These are phyloP conservation scores for Alexandromys fortis DNA, from an alignment of 2,113 vertebrate genomes.

Conservation along the genomic window DNA sequence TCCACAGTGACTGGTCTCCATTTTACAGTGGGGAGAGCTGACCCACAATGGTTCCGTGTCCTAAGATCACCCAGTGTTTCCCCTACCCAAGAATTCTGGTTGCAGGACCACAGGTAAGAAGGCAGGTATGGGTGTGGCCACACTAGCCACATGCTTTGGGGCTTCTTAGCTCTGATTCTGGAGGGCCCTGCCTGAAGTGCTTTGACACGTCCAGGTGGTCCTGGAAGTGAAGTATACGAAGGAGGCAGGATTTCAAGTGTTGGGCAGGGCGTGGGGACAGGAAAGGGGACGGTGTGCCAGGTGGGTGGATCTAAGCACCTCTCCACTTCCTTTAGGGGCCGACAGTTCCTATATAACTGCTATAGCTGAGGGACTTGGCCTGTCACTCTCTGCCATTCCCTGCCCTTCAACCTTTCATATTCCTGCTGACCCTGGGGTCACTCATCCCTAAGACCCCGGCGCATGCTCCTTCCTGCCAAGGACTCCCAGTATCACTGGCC, in stretches of 20 bases:
- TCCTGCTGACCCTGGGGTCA: background rate
- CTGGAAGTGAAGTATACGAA: background rate
- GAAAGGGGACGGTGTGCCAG: background rate
- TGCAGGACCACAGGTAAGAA: background rate
- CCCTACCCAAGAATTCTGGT: background rate
- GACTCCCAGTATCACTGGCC: background rate
- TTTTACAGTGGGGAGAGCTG: background rate
- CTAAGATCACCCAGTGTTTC: background rate
- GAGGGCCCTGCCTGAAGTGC: background rate
- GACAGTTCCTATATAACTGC: no score
- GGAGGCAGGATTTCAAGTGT: no score
- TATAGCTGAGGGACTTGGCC: background rate
- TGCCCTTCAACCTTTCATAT: background rate
- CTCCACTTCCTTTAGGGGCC: background rate
- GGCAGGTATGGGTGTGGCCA: background rate
- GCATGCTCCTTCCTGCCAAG: background rate
- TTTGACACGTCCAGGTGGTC: background rate
- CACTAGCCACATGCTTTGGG: background rate
- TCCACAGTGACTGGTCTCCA: background rate
- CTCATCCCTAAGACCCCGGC: background rate
- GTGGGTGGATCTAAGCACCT: background rate
- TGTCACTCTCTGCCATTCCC: background rate
- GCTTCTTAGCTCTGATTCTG: background rate
- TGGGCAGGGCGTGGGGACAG: background rate
- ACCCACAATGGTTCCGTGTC: background rate